These are phyloP conservation scores for Pachypeltis micranthus DNA, from an alignment of 1,140 invertebrate species.

Conservation along the genomic window DNA sequence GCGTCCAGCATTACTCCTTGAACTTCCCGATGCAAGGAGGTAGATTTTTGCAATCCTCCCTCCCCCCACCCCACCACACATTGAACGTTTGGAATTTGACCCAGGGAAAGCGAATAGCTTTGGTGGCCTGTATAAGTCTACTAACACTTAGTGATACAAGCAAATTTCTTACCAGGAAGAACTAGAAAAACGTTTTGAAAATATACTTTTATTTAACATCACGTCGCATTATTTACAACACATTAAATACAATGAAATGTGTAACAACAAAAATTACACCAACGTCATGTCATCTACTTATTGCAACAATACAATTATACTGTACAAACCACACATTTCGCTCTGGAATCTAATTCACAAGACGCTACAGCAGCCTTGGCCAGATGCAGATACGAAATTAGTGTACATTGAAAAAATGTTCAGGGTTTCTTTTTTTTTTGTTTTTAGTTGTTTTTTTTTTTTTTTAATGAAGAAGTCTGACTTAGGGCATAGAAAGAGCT, in stretches of 20 bases:
- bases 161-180: no score
- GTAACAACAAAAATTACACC: slow-evolving; percentile 8
- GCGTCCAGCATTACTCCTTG: no score
- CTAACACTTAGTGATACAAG: no score
- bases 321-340: not conserved
- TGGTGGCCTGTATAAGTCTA: no score
- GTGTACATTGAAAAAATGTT: not conserved
- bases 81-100: no score
- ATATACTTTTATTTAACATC: slow-evolving; percentile 13
- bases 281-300: slow-evolving; percentile 5
- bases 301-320: not conserved
- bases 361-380: not conserved
- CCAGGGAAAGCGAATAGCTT: no score
- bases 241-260: slow-evolving; percentile 9
- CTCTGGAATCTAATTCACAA: not conserved
- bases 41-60: no score
- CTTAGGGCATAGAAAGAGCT: slow-evolving; percentile 9
- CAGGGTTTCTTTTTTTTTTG: not conserved
- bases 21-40: no score
- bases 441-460: not conserved
- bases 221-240: slow-evolving; percentile 7
- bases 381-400: not conserved
- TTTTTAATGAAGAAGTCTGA: not conserved
- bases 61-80: no score
- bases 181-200: slow-evolving; percentile 3